phyloP scores from a whole-genome alignment of 2,888 invertebrate species.

The Galerucella calmariensis region DNA sequence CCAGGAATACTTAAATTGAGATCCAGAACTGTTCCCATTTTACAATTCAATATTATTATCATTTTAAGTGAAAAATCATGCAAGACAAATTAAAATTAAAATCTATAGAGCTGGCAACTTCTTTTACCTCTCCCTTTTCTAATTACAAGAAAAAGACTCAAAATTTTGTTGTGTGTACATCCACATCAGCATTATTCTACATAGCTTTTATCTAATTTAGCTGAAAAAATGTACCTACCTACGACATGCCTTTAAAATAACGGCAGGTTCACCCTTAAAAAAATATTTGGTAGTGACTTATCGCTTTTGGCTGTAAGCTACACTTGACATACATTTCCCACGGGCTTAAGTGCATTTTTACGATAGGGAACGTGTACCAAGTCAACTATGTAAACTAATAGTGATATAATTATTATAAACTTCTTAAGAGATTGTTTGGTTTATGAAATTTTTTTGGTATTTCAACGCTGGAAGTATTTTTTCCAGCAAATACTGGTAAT shows the following conservation, averaged over 20 bases:
- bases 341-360: constrained; percentile 39
- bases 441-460: neutral
- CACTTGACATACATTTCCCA: constrained; percentile 42
- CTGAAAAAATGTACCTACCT: neutral
- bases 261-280: neutral
- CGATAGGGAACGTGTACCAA: constrained; percentile 38
- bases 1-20: no score
- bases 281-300: constrained; percentile 7
- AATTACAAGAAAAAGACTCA: neutral
- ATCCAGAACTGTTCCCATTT: no score
- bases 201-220: neutral
- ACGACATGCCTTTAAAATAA: neutral
- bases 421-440: neutral
- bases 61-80: no score
- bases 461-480: no score
- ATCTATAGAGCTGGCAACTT: no score
- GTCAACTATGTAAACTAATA: constrained; percentile 37
- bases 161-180: neutral
- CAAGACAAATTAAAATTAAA: no score
- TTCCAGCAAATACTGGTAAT: no score
- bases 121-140: no score
- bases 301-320: constrained; percentile 11
- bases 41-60: no score
- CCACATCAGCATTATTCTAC: neutral
- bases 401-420: constrained; percentile 3